A percentile compares a stretch with the other conserved stretches of the same genome.
Conservation (phyloP, 2,113 vertebrate species). For the Nymphicus hollandicus region DNA sequence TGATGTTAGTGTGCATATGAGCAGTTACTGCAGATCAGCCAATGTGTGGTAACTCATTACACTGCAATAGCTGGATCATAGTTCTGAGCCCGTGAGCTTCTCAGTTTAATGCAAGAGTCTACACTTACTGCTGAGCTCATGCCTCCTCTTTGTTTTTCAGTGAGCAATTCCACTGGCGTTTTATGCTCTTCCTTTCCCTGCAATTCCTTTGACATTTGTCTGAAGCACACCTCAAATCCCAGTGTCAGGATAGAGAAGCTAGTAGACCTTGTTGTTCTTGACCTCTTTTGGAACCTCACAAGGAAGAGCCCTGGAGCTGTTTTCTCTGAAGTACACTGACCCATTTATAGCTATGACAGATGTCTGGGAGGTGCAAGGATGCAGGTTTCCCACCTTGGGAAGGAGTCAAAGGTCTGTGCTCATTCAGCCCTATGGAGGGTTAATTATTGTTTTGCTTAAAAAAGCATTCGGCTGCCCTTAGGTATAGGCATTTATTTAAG, state of each 20-base stretch:
- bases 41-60: background rate
- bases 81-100: background rate
- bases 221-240: background rate
- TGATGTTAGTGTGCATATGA: fast-evolving
- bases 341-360: background rate
- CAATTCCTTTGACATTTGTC: background rate
- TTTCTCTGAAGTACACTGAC: constrained; percentile 8
- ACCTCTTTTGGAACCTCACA: background rate
- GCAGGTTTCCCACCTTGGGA: constrained; percentile 12
- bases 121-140: background rate
- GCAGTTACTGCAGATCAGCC: background rate
- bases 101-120: background rate
- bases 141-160: background rate
- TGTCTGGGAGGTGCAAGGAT: background rate
- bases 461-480: constrained; percentile 34
- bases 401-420: constrained; percentile 25
- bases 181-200: background rate
- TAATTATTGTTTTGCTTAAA: constrained; percentile 62
- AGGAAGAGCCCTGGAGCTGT: background rate
- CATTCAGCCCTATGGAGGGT: constrained; percentile 30
- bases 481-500: constrained; percentile 64
- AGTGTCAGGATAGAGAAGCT: background rate
- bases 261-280: background rate
- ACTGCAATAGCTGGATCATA: background rate
- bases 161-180: background rate